Evolutionary conservation across 2,888 invertebrate species (phyloP).

Genomic region (Iphiclides podalirius): DNA sequence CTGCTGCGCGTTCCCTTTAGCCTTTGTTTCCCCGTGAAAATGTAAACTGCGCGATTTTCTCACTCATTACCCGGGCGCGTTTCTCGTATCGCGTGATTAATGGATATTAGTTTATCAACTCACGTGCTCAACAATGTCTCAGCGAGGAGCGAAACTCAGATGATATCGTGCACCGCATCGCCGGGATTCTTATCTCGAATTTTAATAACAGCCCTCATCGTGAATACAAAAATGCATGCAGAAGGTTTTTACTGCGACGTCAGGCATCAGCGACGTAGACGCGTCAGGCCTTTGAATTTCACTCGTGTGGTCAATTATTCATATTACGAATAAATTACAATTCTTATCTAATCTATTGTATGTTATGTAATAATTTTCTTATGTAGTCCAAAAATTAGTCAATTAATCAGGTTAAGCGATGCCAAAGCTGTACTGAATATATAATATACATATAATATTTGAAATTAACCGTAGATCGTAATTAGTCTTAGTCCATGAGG

Average conservation of each 20-base stretch:
- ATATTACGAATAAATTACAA: no score
- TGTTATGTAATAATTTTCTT: no score
- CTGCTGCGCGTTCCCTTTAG: no score
- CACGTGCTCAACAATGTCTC: conserved; percentile 37
- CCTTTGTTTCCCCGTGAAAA: neutral
- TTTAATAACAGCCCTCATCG: conserved; percentile 57
- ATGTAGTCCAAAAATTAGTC: no score
- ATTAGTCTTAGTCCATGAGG: no score
- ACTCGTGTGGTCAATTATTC: no score
- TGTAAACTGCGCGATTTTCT: conserved; percentile 14
- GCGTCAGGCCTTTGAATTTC: conserved; percentile 33
- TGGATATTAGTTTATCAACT: conserved; percentile 26
- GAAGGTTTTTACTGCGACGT: conserved; percentile 44
- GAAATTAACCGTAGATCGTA: no score
- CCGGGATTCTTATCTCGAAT: conserved; percentile 57
- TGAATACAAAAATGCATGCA: conserved; percentile 53
- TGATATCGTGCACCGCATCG: conserved; percentile 56
- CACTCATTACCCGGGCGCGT: conserved; percentile 11
- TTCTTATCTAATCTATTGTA: no score
- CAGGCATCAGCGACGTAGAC: conserved; percentile 34
- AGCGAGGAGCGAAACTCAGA: conserved; percentile 42
- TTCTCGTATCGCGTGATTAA: conserved; percentile 23
- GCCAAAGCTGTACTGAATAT: no score
- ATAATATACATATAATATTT: no score
- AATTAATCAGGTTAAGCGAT: no score